Percentiles rank a stretch among this genome's conserved stretches.
phyloP scores from a whole-genome alignment of 2,888 invertebrate genomes.

The Xylocampa areola region DNA sequence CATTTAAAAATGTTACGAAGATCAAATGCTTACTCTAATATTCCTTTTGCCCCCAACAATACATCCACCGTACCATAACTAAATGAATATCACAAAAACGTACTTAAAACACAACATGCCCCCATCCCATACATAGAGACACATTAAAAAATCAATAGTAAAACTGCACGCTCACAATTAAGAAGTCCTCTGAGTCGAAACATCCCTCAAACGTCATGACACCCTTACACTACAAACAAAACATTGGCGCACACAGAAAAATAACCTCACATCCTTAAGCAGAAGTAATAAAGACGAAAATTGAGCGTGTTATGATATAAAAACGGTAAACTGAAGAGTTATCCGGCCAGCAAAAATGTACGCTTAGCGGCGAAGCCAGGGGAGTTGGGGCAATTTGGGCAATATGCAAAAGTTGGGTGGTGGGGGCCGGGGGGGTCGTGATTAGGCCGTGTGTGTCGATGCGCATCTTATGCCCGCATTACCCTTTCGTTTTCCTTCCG shows the following conservation, averaged over 20 bases:
- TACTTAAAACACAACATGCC: conserved; percentile 50
- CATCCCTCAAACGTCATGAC: conserved; percentile 85
- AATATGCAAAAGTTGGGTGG: conserved; percentile 88
- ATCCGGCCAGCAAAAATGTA: conserved; percentile 66
- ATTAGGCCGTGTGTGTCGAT: conserved; percentile 90
- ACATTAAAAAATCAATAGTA: conserved; percentile 87
- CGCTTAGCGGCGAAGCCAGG: conserved; percentile 71
- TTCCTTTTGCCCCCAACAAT: conserved; percentile 31
- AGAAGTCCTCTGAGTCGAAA: conserved; percentile 74
- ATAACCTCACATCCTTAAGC: conserved; percentile 46
- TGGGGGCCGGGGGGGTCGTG: conserved; percentile 73
- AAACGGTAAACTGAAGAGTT: conserved; percentile 55
- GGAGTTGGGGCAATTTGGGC: conserved; percentile 86
- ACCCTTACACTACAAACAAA: conserved; percentile 60
- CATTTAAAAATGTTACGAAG: conserved; percentile 23
- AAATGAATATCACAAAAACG: conserved; percentile 44
- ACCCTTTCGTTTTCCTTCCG: conserved; percentile 90
- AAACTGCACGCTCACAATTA: conserved; percentile 84
- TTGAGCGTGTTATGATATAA: conserved; percentile 56
- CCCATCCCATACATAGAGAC: conserved; percentile 62
- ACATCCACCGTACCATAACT: conserved; percentile 34
- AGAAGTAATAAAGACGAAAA: conserved; percentile 59
- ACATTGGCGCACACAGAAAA: conserved; percentile 33
- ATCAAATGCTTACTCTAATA: conserved; percentile 32
- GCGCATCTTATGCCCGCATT: conserved; percentile 90